Evolutionary conservation across 2,113 vertebrate species (phyloP), one percentile per base, ranked within the genome.

Genomic region (Motacilla tschutschensis): DNA sequence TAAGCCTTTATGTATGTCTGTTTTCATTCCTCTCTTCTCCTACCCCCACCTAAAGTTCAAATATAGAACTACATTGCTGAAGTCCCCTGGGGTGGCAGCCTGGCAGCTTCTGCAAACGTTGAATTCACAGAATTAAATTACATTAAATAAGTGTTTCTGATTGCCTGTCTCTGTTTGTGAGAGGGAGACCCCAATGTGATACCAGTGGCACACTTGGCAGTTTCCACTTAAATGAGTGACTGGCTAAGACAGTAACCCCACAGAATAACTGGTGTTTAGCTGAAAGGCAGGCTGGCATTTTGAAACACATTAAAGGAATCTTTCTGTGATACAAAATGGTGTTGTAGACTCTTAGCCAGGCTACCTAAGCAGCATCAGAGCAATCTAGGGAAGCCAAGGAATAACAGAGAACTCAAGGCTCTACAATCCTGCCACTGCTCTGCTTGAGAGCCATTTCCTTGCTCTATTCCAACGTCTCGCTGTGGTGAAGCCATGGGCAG

Each of bases 381-480:
- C 72, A 48, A 47, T 25, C 57, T 24, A 48, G 40, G 35, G 40
- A 83, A 63, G 36, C 29, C 16, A 36, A 41, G 62, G 57, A 58
- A 29, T 9, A 76, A 57, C 10, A 72, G 47, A 87, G 53, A 90
- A 60, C 29, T 51, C 4, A 1, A 73, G 75, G 75, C 54, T 71
- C 64, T 90, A 86, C 79, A 91, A 82, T 35, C n/a, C 57, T 59
- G 28, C 48, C 38, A 24, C 46, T 38, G 59, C 81, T 77, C 88
- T 86, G 71, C 75, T 91, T 79, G 88, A 93, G 47, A 91, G 78
- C 80, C 91, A 84, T 90, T 94, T 92, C 5, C 0, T 47, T 62
- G 63, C 74, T 89, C 41, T 75, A 38, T 10, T 75, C 71, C 59
- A 69, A 7, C 7, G 5, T 19, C 80, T 59, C 65, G 20, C 75